Evolutionary conservation across 2,797 vertebrate genomes (phyloP).

Genomic region (Oceanodroma leucorhoa): DNA sequence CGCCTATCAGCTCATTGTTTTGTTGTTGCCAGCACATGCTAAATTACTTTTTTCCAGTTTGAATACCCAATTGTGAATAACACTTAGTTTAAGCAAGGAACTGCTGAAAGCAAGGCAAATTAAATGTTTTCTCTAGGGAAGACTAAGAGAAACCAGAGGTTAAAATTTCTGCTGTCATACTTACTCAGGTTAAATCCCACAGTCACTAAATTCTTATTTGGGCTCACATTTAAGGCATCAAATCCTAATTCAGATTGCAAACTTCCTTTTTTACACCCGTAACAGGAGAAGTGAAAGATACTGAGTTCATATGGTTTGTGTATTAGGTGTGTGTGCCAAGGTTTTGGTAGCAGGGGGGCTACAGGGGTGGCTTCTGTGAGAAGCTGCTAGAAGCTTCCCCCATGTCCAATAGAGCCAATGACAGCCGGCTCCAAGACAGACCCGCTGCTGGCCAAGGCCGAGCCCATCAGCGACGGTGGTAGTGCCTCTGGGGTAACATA

Average conservation of each 20-base stretch:
- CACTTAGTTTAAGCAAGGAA: not conserved
- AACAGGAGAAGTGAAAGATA: not conserved
- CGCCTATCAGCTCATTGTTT: not conserved
- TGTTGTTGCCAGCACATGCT: not conserved
- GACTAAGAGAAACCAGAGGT: not conserved
- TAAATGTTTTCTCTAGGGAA: not conserved
- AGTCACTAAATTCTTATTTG: not conserved
- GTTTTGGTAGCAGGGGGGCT: not conserved
- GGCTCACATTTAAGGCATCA: not conserved
- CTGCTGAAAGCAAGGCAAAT: not conserved
- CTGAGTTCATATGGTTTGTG: not conserved
- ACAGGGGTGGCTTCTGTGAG: not conserved
- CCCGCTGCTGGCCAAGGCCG: not conserved
- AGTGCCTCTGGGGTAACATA: not conserved
- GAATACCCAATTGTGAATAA: not conserved
- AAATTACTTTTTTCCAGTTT: not conserved
- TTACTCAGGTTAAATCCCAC: not conserved
- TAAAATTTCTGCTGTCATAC: not conserved
- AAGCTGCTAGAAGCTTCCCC: not conserved
- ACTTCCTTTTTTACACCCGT: not conserved
- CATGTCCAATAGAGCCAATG: not conserved
- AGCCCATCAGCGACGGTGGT: not conserved
- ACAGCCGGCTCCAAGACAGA: not conserved
- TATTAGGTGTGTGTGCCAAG: not conserved
- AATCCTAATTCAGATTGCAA: not conserved